Base-by-base conservation (phyloP, 2,888 invertebrate genomes). In the Baccha elongata region DNA sequence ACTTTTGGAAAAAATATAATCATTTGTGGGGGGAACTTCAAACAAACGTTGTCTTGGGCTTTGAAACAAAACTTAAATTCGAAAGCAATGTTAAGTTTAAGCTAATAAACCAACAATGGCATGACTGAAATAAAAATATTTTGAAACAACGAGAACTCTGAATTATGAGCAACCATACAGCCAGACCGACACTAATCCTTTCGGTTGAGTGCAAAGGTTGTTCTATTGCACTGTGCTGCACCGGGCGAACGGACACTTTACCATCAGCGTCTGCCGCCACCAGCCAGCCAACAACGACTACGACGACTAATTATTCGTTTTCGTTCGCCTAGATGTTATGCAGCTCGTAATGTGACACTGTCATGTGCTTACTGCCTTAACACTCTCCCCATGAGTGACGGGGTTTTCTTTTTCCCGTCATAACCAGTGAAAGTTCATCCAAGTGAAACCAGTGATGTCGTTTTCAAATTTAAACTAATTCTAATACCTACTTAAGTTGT, bases 141-240 rank as follows among this genome's bases (percentile, higher is more conserved):
- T n/a, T n/a, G n/a, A n/a, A n/a, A n/a, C 37, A 19, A 40, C 13
- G 40, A n/a, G 55, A 64, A 44, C 68, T 42, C 48, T 74, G 74
- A 68, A 74, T 74, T 68, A 79, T 55, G 53, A 46, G 35, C 55
- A 46, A 73, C 65, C 40, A 35, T 21, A 46, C 8, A 53, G 37
- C 62, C 62, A 40, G 40, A 17, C 72, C 67, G 62, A 58, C 72
- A 83, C 68, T 83, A 76, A 83, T 83, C 72, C 81, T 53, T 46
- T 64, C 48, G 44, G 55, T 46, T 46, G 78, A 78, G 78, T 55
- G 68, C 68, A 83, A 83, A 76, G 83, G 78, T 78, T 78, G 78
- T 62, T 68, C 62, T 53, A 58, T 64, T 76, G 67, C 75, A 71
- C 65, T 75, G 42, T 48, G 37, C 29, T 55, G 13, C 21, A 55